Evolutionary conservation across 2,888 invertebrate species (phyloP), one percentile per base, ranked within the genome.

Genomic region (Petrophora chlorosata): DNA sequence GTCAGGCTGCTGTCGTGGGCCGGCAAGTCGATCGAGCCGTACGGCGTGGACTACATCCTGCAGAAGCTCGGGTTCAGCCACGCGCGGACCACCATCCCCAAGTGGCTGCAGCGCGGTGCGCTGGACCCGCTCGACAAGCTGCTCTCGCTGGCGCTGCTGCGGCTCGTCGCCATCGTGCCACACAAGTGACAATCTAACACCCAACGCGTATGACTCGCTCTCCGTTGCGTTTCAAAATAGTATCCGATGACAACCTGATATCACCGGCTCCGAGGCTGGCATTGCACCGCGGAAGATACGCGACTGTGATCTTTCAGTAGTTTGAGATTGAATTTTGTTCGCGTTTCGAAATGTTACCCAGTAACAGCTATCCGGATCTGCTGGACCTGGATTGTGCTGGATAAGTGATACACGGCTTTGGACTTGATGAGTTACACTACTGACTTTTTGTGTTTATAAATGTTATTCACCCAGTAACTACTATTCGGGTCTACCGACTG

Each of bases 71-170:
- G 99, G 32, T 99, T 99, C 84, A 95, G 97, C 50, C 99, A 99
- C 88, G 99, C 99, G 7, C 93, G 99, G 59, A 98, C 97, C 61
- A 99, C 99, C 45, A 99, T 99, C 76, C 99, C 99, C 47, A 99
- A 99, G 89, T 99, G 99, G 98, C 94, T 99, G 91, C 99, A 99
- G 86, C 92, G 99, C 43, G 99, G 99, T 8, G 96, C 98, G 67
- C 97, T 99, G 94, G 99, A 99, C 90, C 98, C 99, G 0, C 89
- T 99, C 42, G 99, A 99, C 89, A 97, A 97, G 79, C 92, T 99
- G 48, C 92, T 98, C 51, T 95, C 98, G 7, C 91, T 96, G 8
- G 92, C 96, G 61, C 94, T 96, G 77, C 87, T 94, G 60, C 91
- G 94, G 60, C 93, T 96, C 79, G 92, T 96, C 38, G 80, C 82